phyloP scores from a whole-genome alignment of 2,113 vertebrate genomes.

The Lipotes vexillifer region DNA sequence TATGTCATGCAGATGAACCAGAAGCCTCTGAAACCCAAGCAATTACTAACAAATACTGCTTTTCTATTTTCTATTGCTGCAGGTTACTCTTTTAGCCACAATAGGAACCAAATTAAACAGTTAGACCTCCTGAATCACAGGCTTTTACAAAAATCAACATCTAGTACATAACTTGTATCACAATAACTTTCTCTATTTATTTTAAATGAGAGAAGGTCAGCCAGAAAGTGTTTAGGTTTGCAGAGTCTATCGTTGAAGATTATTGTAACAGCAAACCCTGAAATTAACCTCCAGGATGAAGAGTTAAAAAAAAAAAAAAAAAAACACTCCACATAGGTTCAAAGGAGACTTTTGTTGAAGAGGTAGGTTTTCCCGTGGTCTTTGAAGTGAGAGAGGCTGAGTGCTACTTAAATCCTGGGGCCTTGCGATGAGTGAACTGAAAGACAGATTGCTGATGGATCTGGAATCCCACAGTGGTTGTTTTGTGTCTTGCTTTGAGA shows the following conservation, averaged over 20 bases:
- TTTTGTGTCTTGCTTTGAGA: constrained; percentile 49
- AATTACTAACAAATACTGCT: neutral
- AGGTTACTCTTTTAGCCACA: neutral
- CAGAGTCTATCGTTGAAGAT: neutral
- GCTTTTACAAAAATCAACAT: neutral
- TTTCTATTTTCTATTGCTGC: neutral
- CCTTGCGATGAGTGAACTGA: constrained; percentile 53
- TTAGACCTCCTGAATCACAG: neutral
- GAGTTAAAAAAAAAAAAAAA: neutral
- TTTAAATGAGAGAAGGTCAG: neutral
- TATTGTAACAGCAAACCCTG: neutral
- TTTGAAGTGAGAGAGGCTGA: constrained; percentile 52
- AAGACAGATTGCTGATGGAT: constrained; percentile 39
- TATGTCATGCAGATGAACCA: neutral
- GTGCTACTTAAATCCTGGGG: constrained; percentile 27
- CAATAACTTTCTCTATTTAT: neutral
- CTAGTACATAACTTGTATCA: neutral
- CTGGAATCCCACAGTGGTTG: constrained; percentile 40
- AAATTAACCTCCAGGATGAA: constrained; percentile 30
- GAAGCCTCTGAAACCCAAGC: neutral
- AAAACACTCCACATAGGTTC: constrained; percentile 6
- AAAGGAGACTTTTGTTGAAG: constrained; percentile 67
- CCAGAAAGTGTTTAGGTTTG: neutral
- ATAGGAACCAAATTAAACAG: neutral
- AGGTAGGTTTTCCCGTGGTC: constrained; percentile 24